Conservation (phyloP, 1,140 invertebrate genomes). For the Belonocnema kinseyi region DNA sequence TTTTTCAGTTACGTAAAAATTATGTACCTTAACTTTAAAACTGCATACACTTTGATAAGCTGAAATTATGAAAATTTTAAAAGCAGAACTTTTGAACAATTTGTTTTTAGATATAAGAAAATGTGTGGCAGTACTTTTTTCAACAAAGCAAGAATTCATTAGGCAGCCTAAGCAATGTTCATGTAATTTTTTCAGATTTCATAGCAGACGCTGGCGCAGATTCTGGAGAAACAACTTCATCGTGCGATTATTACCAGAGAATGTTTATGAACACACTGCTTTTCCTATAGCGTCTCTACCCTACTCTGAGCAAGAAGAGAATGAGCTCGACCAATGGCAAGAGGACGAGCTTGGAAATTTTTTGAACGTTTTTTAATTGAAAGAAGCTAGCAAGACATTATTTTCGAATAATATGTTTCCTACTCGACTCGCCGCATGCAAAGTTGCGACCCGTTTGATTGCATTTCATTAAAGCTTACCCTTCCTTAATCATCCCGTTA, state of each 20-base stretch:
- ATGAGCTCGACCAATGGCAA: conserved; percentile 13
- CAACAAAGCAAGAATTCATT: neutral
- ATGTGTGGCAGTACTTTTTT: no score
- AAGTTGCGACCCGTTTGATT: conserved; percentile 49
- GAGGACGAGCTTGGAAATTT: conserved; percentile 40
- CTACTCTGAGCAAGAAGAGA: conserved; percentile 19
- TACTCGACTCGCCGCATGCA: conserved; percentile 1
- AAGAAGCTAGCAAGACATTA: conserved; percentile 1
- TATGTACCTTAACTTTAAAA: no score
- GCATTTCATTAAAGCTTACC: conserved; percentile 53
- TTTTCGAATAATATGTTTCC: conserved; percentile 41
- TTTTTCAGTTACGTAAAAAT: no score
- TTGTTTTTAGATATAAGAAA: no score
- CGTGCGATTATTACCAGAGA: conserved; percentile 63
- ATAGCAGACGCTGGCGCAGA: conserved; percentile 68
- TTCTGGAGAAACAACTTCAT: conserved; percentile 71
- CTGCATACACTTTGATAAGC: no score
- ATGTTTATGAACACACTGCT: neutral
- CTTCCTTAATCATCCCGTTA: conserved; percentile 55
- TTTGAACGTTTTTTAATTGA: conserved; percentile 32
- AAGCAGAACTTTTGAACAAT: no score
- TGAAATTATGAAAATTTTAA: no score
- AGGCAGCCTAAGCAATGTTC: no score
- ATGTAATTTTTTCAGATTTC: conserved; percentile 56
- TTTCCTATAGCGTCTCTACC: neutral